Evolutionary conservation across 2,888 invertebrate genomes (phyloP).

Genomic region (Torymus texanus): DNA sequence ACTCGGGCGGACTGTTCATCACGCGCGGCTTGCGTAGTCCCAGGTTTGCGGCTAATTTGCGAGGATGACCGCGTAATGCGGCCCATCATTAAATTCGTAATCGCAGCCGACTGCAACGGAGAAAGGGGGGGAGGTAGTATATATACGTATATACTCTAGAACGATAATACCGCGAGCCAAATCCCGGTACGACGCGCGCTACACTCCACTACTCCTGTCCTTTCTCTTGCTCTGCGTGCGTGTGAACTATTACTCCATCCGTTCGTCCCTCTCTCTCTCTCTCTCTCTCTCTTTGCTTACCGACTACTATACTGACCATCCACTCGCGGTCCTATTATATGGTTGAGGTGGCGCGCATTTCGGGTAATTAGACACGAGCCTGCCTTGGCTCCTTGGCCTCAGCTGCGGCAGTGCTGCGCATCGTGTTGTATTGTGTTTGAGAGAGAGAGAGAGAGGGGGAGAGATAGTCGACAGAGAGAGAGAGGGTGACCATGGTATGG

Average conservation of each 20-base stretch:
- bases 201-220: background rate
- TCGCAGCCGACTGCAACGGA: background rate
- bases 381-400: no score
- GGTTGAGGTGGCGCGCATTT: background rate
- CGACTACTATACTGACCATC: no score
- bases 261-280: background rate
- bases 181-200: background rate
- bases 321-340: background rate
- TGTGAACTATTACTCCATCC: slow-evolving; percentile 22
- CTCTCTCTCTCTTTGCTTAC: no score
- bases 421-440: no score
- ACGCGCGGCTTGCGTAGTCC: background rate
- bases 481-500: no score
- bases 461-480: no score
- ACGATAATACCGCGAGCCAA: slow-evolving; percentile 16
- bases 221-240: background rate
- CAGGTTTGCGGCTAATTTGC: slow-evolving; percentile 51
- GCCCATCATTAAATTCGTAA: slow-evolving; percentile 55
- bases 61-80: slow-evolving; percentile 40
- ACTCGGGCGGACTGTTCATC: slow-evolving; percentile 36
- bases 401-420: no score
- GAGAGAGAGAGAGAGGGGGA: no score
- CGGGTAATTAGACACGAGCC: slow-evolving; percentile 14
- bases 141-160: no score
- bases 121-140: no score